These are phyloP conservation scores for Sterna hirundo DNA, from an alignment of 2,113 vertebrate genomes.

Conservation along the genomic window DNA sequence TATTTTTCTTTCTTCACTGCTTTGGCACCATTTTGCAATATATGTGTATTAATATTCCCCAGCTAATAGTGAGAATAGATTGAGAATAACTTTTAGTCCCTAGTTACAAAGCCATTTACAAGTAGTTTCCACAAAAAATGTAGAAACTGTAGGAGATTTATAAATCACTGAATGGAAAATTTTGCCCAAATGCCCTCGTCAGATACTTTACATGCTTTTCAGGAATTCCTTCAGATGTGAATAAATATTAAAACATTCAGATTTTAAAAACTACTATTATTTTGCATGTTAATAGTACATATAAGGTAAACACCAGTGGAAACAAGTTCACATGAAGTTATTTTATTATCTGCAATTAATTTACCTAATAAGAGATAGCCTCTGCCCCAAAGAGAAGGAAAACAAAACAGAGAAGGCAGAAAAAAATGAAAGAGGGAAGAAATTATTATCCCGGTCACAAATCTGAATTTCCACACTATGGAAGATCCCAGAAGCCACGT, in stretches of 20 bases:
- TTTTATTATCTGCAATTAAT: background rate
- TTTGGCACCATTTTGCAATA: background rate
- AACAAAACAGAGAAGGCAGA: background rate
- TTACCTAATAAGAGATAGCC: background rate
- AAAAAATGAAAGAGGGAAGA: background rate
- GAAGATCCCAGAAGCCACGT: background rate
- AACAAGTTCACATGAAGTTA: background rate
- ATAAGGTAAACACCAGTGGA: background rate
- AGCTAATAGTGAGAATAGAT: background rate
- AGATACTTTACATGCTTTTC: background rate
- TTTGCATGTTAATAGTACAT: background rate
- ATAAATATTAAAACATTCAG: background rate
- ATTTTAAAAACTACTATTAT: background rate
- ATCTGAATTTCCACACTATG: background rate
- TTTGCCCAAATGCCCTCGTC: background rate
- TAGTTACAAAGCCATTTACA: background rate
- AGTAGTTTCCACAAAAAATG: background rate
- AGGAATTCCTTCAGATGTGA: background rate
- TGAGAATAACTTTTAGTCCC: background rate
- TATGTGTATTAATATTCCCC: background rate
- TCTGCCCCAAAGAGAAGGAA: background rate
- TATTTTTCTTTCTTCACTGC: background rate
- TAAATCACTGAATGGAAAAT: background rate
- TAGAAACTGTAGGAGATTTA: background rate
- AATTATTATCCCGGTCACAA: background rate